Conservation (phyloP, 2,113 vertebrate genomes). For the Danionella cerebrum region DNA sequence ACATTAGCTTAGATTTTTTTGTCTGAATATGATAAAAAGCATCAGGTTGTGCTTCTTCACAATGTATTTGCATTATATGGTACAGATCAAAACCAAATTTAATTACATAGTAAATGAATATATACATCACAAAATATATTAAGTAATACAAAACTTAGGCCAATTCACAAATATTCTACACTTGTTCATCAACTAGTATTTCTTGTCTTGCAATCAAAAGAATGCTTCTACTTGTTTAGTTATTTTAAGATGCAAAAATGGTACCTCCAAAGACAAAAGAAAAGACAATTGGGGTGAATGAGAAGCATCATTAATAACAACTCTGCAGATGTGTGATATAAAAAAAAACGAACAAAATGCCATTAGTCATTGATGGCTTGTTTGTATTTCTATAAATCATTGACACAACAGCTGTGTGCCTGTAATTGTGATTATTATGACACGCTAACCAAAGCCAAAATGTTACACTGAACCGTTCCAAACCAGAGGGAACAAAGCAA, state of each 20-base stretch:
- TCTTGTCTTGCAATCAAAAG: background rate
- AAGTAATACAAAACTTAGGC: too few relatives aligned
- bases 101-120: too few relatives aligned
- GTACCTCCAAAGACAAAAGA: background rate
- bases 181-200: too few relatives aligned
- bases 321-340: background rate
- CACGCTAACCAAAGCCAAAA: background rate
- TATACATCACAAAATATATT: too few relatives aligned
- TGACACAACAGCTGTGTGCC: background rate
- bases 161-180: too few relatives aligned
- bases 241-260: background rate
- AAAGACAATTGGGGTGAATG: background rate
- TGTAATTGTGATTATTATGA: background rate
- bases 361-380: background rate
- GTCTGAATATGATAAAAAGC: too few relatives aligned
- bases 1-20: too few relatives aligned
- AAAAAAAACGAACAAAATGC: background rate
- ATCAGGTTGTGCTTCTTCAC: too few relatives aligned
- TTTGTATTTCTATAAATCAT: background rate
- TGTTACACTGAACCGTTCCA: background rate
- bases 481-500: slow-evolving; percentile 6
- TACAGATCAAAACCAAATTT: too few relatives aligned
- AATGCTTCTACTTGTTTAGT: background rate
- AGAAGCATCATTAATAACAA: slow-evolving; percentile 13
- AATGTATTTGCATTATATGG: too few relatives aligned